Evolutionary conservation across 2,113 vertebrate genomes (phyloP), one percentile per base, ranked within the genome.

Genomic region (Sminthopsis crassicaudata): DNA sequence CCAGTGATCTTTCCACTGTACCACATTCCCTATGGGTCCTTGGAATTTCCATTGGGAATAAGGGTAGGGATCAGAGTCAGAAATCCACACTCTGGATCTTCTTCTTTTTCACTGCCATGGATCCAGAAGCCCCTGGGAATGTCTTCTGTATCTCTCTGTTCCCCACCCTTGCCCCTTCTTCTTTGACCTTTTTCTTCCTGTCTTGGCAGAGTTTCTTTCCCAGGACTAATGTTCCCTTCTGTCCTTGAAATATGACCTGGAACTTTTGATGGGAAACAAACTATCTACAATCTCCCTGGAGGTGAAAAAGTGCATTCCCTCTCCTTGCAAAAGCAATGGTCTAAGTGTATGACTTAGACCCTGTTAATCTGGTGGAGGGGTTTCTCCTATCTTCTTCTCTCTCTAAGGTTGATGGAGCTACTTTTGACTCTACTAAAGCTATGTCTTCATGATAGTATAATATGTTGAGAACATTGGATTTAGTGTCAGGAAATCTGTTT

Each of bases 211-310:
- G 91, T 96, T 97, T 95, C 92, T 91, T 97, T 96, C 95, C 96
- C 95, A 97, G 93, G 94, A 90, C 95, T 76, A 97, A 90, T 91
- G 93, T 96, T 94, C 96, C 97, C 95, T 97, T 96, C 96, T 96
- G 98, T 97, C 98, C 98, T 98, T 98, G 98, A 98, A 94, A 97
- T 96, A 94, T 97, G 97, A 98, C 97, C 97, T 97, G 76, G 96
- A 93, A 42, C 53, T 96, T 96, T 97, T 97, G 92, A 93, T 97
- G 95, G 93, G 95, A 95, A 97, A 94, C 90, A 91, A 90, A 95
- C 95, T 94, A 95, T 96, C 92, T 22, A n/a, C n/a, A 90, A 57
- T 51, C 95, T 94, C 55, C 54, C 8, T 24, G 9, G 60, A 92
- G 50, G 51, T 91, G 91, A 90, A 96, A 95, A 95, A 97, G 95